A percentile compares a stretch with the other conserved stretches of the same genome.
Evolutionary conservation across 2,888 invertebrate genomes (phyloP).

Genomic region (Metopia argyrocephala): DNA sequence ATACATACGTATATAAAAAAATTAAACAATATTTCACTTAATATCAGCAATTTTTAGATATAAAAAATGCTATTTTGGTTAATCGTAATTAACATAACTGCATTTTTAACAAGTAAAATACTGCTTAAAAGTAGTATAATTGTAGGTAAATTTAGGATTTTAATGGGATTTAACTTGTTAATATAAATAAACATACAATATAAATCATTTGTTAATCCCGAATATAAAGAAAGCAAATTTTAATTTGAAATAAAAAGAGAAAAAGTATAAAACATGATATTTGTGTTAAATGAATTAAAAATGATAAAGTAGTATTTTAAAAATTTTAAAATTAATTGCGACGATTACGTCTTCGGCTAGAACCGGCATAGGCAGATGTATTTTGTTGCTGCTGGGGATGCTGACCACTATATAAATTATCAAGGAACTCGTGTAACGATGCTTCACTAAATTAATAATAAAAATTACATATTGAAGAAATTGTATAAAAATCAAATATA

Average conservation of each 20-base stretch:
- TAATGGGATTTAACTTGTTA: neutral
- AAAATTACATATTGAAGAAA: too few relatives aligned
- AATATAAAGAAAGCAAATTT: too few relatives aligned
- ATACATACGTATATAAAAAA: neutral
- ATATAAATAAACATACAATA: too few relatives aligned
- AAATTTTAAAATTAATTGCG: conserved; percentile 72
- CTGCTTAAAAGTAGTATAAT: neutral
- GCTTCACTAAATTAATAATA: conserved; percentile 76
- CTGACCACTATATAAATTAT: conserved; percentile 78
- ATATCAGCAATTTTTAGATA: neutral
- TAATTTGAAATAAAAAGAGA: conserved; percentile 5
- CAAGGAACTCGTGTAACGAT: conserved; percentile 77
- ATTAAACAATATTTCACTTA: conserved; percentile 5
- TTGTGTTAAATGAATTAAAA: conserved; percentile 68
- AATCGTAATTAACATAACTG: neutral
- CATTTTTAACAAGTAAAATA: neutral
- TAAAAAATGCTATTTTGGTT: neutral
- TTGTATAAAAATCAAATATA: too few relatives aligned
- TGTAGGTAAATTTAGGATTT: neutral
- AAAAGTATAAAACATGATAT: conserved; percentile 35
- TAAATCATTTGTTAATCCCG: too few relatives aligned
- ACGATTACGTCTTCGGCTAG: conserved; percentile 75
- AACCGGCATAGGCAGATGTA: conserved; percentile 70
- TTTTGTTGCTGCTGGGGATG: conserved; percentile 74
- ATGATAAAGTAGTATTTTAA: conserved; percentile 34